A percentile compares a stretch with the other conserved stretches of the same genome.
These are phyloP conservation scores for Nyctereutes procyonoides DNA, from an alignment of 2,113 vertebrate genomes.

Conservation along the genomic window DNA sequence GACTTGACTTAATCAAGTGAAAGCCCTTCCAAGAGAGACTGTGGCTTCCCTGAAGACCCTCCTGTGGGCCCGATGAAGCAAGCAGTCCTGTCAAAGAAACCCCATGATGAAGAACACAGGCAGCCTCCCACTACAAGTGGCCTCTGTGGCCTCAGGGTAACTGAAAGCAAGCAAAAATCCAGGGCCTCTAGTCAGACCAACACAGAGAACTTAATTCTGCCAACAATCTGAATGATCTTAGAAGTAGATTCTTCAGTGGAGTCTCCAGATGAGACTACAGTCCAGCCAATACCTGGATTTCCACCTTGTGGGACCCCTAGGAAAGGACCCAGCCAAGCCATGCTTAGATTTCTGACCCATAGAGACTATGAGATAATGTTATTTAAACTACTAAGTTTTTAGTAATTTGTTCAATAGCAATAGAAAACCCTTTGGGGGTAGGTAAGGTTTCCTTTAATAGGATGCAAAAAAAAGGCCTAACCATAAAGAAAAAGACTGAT, in stretches of 20 bases:
- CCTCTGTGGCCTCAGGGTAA: neutral
- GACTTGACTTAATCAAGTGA: neutral
- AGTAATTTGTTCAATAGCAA: neutral
- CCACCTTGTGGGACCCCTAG: neutral
- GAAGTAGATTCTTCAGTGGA: neutral
- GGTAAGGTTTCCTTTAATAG: neutral
- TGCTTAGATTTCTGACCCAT: neutral
- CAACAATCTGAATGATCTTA: neutral
- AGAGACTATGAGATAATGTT: neutral
- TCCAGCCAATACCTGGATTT: neutral
- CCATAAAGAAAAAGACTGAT: neutral
- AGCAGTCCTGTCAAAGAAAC: neutral
- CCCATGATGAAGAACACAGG: neutral
- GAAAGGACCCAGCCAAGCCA: neutral
- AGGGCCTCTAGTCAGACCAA: neutral
- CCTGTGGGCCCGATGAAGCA: neutral
- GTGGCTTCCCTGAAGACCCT: neutral
- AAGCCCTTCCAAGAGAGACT: neutral
- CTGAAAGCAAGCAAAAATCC: neutral
- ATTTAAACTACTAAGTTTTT: neutral
- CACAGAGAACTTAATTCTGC: neutral
- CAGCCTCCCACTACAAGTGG: neutral
- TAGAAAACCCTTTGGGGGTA: neutral
- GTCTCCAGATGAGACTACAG: neutral
- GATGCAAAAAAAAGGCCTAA: neutral